Evolutionary conservation across 2,888 invertebrate genomes (phyloP), one percentile per base, ranked within the genome.

Genomic region (Phyllotreta cruciferae): DNA sequence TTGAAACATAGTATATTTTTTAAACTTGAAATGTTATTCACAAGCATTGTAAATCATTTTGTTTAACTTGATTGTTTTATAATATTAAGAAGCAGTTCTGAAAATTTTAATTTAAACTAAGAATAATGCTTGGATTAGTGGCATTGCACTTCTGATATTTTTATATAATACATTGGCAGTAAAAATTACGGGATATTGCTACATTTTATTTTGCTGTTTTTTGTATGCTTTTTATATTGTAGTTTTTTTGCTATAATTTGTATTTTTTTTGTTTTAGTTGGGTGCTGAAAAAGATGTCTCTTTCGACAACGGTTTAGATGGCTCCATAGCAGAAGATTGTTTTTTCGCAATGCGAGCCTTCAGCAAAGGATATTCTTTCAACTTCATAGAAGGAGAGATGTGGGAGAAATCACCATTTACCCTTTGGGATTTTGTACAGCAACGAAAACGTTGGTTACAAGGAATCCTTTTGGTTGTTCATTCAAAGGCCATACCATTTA

Each of bases 381-480:
- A 95, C 79, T 98, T 97, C 82, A 90, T 98, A 70, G 97, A 98
- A 80, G 97, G 98, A 53, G 98, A 98, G 83, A 97, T 98, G 97
- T 96, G 96, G 91, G 98, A 98, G 80, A 97, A 98, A 79, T 95
- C 95, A 5, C 97, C 98, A 2, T 98, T 98, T 80, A 94, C 94
- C 1, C 82, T 98, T 37, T 90, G 92, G 88, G 98, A 98, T 80
- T 96, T 98, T 76, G 87, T 98, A 71, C 96, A 97, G 80, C 98
- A 98, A 78, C 86, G 98, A 63, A 98, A 98, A 80, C 87, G 98
- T 57, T 98, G 98, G 98, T 87, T 98, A 57, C 93, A 94, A 84
- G 95, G 94, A 77, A 94, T 95, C 73, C 85, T 93, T 14, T 83
- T 95, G 66, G 94, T 94, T 14, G 93, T 94, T 50, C 94, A 94